Percentiles rank a stretch among this genome's conserved stretches.
These are phyloP conservation scores for Mycteria americana DNA, from an alignment of 2,797 vertebrate genomes.

Conservation along the genomic window DNA sequence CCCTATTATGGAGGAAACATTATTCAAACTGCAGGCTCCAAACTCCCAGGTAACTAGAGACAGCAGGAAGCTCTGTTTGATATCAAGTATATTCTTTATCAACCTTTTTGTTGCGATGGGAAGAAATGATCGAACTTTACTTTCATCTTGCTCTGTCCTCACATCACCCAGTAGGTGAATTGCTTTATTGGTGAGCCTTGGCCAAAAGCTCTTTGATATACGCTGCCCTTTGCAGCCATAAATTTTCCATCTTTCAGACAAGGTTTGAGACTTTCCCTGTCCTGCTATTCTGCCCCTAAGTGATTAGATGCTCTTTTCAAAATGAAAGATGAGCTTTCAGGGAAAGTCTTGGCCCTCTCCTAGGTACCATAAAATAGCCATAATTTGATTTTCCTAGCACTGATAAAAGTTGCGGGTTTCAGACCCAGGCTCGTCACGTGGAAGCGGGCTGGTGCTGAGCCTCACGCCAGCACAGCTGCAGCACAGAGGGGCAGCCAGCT, in stretches of 20 bases:
- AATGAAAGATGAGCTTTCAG: conserved; percentile 60
- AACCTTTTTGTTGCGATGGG: conserved; percentile 82
- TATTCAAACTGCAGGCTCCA: conserved; percentile 84
- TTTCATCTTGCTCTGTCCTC: conserved; percentile 82
- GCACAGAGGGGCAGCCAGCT: background rate
- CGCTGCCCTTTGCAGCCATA: conserved; percentile 71
- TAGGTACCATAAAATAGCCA: conserved; percentile 55
- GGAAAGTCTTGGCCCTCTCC: conserved; percentile 55
- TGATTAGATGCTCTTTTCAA: conserved; percentile 58
- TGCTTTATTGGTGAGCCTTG: conserved; percentile 72
- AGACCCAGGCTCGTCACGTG: background rate
- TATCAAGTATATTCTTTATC: conserved; percentile 81
- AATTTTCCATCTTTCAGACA: conserved; percentile 77
- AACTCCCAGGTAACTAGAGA: conserved; percentile 94
- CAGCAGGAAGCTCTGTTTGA: conserved; percentile 83
- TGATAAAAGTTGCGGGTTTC: background rate
- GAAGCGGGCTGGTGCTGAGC: background rate
- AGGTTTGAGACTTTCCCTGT: conserved; percentile 66
- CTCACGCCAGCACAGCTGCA: background rate
- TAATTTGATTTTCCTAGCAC: conserved; percentile 17
- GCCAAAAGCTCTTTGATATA: conserved; percentile 75
- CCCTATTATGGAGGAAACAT: conserved; percentile 87
- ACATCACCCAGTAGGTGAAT: conserved; percentile 80
- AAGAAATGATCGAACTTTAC: conserved; percentile 82
- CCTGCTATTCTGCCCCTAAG: conserved; percentile 49